phyloP scores from a whole-genome alignment of 2,797 vertebrate genomes.

The Siniperca undulata region DNA sequence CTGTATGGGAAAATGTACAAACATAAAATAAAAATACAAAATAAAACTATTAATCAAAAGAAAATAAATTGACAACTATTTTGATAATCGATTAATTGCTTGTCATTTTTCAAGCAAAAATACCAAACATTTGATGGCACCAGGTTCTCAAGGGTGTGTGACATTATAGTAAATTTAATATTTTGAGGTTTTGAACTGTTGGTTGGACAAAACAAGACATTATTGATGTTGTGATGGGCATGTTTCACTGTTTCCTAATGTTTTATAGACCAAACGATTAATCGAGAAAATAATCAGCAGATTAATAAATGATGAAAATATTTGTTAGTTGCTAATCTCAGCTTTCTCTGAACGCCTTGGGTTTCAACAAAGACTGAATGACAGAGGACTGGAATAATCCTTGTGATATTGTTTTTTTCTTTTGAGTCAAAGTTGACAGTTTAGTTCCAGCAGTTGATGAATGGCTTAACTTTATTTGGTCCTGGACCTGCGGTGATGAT shows the following conservation, averaged over 20 bases:
- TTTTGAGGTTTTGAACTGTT: too few species aligned
- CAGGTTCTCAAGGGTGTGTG: too few species aligned
- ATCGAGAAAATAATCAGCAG: neutral
- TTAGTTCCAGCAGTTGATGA: neutral
- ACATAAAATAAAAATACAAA: neutral
- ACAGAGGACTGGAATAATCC: neutral
- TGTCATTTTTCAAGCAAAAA: too few species aligned
- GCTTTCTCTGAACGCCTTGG: neutral
- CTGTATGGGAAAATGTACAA: neutral
- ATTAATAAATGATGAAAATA: neutral
- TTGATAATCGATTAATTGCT: neutral
- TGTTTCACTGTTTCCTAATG: neutral
- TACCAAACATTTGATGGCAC: too few species aligned
- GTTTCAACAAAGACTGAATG: neutral
- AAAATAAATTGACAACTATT: neutral
- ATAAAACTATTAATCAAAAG: neutral
- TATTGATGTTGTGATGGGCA: too few species aligned
- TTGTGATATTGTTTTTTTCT: neutral
- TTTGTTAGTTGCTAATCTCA: neutral
- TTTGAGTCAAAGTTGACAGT: slow-evolving; percentile 11
- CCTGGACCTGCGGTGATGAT: slow-evolving; percentile 11
- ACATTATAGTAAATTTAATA: too few species aligned
- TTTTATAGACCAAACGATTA: neutral
- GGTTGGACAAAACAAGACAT: too few species aligned
- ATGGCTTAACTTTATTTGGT: neutral